These are phyloP conservation scores for Campylorhamphus procurvoides DNA, from an alignment of 2,113 vertebrate species.

Conservation along the genomic window DNA sequence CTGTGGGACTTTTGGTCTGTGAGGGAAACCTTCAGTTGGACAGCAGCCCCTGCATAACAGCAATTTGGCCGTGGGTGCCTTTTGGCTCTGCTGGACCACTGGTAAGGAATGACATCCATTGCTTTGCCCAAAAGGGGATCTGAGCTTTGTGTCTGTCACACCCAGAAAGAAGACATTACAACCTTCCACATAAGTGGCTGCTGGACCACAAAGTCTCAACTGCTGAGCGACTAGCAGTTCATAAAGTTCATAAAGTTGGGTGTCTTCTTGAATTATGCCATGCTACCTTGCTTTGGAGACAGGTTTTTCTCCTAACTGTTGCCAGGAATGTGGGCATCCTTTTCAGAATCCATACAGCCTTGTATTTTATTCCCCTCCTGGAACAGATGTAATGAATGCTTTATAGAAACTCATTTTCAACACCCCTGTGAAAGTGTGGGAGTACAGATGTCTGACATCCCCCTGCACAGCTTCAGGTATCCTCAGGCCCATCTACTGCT, in stretches of 20 bases:
- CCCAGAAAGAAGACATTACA: neutral
- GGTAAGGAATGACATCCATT: neutral
- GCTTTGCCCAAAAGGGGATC: neutral
- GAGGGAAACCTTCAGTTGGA: neutral
- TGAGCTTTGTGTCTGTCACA: neutral
- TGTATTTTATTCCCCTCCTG: neutral
- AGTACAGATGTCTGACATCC: neutral
- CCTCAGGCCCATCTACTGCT: neutral
- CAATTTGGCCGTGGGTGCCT: neutral
- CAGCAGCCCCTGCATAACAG: neutral
- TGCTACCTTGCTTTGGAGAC: neutral
- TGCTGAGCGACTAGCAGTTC: neutral
- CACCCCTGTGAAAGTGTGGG: neutral
- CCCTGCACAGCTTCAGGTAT: neutral
- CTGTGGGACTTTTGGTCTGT: neutral
- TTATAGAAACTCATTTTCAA: neutral
- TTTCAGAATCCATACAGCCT: neutral
- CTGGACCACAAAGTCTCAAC: neutral
- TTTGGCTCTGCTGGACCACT: neutral
- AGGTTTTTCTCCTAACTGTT: neutral
- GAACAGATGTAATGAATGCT: neutral
- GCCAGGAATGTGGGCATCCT: neutral
- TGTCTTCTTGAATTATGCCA: neutral
- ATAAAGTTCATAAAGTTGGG: neutral
- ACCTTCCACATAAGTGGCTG: neutral